Conservation (phyloP, 2,797 vertebrate species). For the Malurus splendens region DNA sequence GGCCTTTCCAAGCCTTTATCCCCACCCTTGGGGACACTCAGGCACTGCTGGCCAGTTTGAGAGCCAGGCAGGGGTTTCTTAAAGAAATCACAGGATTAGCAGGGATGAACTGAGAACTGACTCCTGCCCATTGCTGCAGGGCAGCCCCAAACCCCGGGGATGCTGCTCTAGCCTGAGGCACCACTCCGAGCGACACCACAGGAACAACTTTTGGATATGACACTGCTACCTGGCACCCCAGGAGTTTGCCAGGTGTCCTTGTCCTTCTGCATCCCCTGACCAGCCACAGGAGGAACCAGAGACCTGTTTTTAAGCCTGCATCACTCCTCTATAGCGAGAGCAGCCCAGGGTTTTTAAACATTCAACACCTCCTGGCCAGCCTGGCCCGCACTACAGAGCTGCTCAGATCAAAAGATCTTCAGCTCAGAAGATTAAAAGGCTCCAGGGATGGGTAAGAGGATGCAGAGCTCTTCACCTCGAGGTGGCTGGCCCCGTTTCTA, state of each 20-base stretch:
- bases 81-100: background rate
- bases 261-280: background rate
- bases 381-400: slow-evolving; percentile 2
- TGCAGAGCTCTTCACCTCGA: slow-evolving; percentile 27
- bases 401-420: slow-evolving; percentile 46
- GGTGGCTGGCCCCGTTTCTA: slow-evolving; percentile 8
- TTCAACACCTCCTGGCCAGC: background rate
- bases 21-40: too few species aligned
- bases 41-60: background rate
- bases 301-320: background rate
- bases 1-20: background rate
- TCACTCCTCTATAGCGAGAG: background rate
- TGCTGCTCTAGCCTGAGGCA: background rate
- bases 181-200: background rate
- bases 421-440: slow-evolving; percentile 44
- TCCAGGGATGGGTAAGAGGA: background rate
- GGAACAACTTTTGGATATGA: background rate
- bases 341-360: slow-evolving; percentile 42
- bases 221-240: background rate
- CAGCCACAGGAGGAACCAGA: background rate
- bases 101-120: background rate
- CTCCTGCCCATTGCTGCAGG: background rate
- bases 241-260: background rate
- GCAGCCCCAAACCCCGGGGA: background rate
- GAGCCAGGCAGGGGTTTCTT: background rate